These are phyloP conservation scores for Macroglossus sobrinus DNA, from an alignment of 2,113 vertebrate species.

Conservation along the genomic window DNA sequence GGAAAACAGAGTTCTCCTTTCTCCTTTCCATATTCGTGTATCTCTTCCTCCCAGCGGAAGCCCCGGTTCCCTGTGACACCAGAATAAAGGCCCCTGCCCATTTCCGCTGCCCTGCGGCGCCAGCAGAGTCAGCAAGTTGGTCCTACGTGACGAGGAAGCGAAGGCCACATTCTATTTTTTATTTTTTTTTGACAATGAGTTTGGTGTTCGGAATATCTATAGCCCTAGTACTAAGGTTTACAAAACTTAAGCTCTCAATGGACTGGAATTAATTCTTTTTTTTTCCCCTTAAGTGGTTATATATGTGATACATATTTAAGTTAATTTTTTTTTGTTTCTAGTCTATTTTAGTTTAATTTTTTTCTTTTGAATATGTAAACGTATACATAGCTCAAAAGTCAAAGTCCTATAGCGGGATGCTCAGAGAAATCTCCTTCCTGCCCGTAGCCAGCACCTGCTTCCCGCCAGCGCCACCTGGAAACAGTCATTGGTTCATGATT, in stretches of 20 bases:
- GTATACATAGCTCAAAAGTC: neutral
- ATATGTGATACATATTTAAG: neutral
- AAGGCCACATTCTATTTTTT: neutral
- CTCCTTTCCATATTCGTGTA: rapidly evolving
- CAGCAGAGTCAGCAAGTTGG: neutral
- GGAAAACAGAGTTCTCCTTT: neutral
- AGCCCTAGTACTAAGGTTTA: neutral
- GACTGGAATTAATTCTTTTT: neutral
- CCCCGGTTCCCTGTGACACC: neutral
- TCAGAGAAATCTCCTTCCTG: neutral
- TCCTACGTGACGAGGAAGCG: neutral
- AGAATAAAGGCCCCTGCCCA: neutral
- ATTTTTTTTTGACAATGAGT: neutral
- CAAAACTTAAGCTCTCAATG: neutral
- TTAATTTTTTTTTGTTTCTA: neutral
- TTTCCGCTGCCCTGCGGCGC: neutral
- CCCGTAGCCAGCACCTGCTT: neutral
- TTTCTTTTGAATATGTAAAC: neutral
- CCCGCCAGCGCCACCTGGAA: neutral
- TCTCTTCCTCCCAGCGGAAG: neutral
- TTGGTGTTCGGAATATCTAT: neutral
- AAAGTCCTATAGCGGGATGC: neutral
- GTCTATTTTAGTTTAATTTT: neutral
- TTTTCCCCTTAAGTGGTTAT: neutral
- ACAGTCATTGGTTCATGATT: neutral